Base-by-base conservation (phyloP, 1,140 invertebrate species). In the Leptonema lineaticorne region DNA sequence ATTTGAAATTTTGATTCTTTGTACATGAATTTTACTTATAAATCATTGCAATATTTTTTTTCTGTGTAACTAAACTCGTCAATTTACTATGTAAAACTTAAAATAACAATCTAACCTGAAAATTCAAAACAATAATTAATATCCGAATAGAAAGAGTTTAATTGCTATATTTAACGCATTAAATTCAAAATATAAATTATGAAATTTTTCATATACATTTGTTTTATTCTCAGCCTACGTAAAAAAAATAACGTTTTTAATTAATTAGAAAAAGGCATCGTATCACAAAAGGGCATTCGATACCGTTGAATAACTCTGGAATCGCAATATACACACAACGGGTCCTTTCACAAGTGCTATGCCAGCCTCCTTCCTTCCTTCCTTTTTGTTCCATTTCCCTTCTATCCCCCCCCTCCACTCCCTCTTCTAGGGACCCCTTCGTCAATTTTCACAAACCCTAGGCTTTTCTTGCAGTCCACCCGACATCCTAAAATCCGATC, bases 401-500 rank as follows among this genome's bases (percentile, higher is more conserved):
- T 78, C 78, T 29, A 41, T 63, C 57, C 78, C 78, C 77, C 79
- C 80, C 78, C 20, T 53, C 50, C 9, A 30, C 22, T 63, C 18
- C 75, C 79, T n/a, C n/a, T n/a, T n/a, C n/a, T n/a, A n/a, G n/a
- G n/a, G 78, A 74, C 65, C 33, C 30, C 14, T 76, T 78, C 75
- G 75, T 75, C 78, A 78, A 77, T 76, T 77, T 77, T 78, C 78
- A 80, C 80, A 79, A 78, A 78, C 22, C 48, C 45, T 16, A 6
- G 45, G 9, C 18, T 18, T 22, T 50, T 2, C 78, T 78, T 1
- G 18, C 20, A 5, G 6, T 24, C 57, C 24, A 62, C 33, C 77
- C 77, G 67, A 71, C 75, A 79, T 81, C 82, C 81, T 80, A 82
- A 81, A 81, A 81, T 83, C 72, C 76, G 79, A 83, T 83, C 81